Conservation (phyloP, 1,140 invertebrate genomes). For the Drosophila elegans region DNA sequence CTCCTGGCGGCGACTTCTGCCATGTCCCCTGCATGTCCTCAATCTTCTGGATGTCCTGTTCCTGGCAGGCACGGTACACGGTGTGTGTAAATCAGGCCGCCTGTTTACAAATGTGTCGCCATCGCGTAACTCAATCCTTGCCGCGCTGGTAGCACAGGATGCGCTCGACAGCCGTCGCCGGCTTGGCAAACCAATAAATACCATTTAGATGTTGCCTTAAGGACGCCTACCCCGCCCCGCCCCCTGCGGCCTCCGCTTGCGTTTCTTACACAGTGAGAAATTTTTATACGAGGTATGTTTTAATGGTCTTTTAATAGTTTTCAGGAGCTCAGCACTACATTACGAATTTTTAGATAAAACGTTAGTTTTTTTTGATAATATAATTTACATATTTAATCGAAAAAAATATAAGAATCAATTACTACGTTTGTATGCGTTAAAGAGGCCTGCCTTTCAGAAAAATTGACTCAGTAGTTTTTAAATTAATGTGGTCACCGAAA, state of each 20-base stretch:
- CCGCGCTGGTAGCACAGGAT: slow-evolving; percentile 60
- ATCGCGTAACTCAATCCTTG: slow-evolving; percentile 78
- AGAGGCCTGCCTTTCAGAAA: too few species aligned
- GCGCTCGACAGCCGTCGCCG: slow-evolving; percentile 77
- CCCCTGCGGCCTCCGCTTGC: background rate
- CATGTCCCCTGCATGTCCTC: slow-evolving; percentile 19
- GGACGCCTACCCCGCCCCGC: slow-evolving; percentile 17
- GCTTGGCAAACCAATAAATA: slow-evolving; percentile 82
- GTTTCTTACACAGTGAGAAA: slow-evolving; percentile 13
- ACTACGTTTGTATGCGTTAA: too few species aligned
- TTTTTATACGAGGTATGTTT: background rate
- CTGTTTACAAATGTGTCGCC: slow-evolving; percentile 82
- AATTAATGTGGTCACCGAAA: too few species aligned
- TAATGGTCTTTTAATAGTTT: too few species aligned
- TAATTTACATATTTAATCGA: too few species aligned
- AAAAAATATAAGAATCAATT: too few species aligned
- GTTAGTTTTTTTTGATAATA: background rate
- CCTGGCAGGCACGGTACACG: slow-evolving; percentile 5
- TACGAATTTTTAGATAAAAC: too few species aligned
- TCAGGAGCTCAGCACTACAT: too few species aligned
- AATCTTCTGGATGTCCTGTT: background rate
- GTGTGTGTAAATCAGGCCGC: slow-evolving; percentile 63
- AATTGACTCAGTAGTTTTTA: too few species aligned
- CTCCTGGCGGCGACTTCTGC: slow-evolving; percentile 54
- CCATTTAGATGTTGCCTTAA: slow-evolving; percentile 64